Evolutionary conservation across 2,797 vertebrate genomes (phyloP), one percentile per base, ranked within the genome.

Genomic region (Schizopygopsis malacanthus): DNA sequence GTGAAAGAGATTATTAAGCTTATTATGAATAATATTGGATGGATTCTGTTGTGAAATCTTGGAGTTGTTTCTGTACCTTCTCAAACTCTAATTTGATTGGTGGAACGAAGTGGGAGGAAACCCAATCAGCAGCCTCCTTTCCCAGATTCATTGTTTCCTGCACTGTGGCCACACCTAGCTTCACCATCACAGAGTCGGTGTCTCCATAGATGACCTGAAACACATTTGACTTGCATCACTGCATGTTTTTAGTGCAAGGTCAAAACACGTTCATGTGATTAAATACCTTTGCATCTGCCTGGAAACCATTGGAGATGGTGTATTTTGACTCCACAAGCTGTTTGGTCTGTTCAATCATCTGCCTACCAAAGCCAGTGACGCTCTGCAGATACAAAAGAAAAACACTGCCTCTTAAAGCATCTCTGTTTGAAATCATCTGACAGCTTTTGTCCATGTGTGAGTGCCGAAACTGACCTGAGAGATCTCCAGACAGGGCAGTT

Each of bases 51-150:
- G 33, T 18, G 22, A 43, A 72, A n/a, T 33, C 15, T 4, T 63
- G 15, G 6, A 20, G 1, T 6, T 2, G 1, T 37, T 56, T 37
- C 25, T 4, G 2, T 89, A 97, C 97, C 96, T 98, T 98, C 90
- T 98, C 97, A 92, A 98, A 98, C 92, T 98, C 97, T 71, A 98
- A 92, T 86, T 97, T 97, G 92, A 98, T 98, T n/a, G 97, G 97
- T 0, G 94, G 90, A 0, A 91, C 91, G 78, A 98, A 98, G 92
- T 98, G 97, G 16, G 96, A 94, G 0, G 97, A 98, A 2, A 98
- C 97, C 97, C 96, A 98, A 81, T 95, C 95, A 0, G 97, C 97
- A 0, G 97, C 97, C 89, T 98, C 96, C n/a, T 56, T 95, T 33
- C 97, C 97, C 0, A 97, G 76, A 0, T 90, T 89, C 97, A 98